Base-by-base conservation (phyloP, 2,113 vertebrate genomes). In the Camelus bactrianus region DNA sequence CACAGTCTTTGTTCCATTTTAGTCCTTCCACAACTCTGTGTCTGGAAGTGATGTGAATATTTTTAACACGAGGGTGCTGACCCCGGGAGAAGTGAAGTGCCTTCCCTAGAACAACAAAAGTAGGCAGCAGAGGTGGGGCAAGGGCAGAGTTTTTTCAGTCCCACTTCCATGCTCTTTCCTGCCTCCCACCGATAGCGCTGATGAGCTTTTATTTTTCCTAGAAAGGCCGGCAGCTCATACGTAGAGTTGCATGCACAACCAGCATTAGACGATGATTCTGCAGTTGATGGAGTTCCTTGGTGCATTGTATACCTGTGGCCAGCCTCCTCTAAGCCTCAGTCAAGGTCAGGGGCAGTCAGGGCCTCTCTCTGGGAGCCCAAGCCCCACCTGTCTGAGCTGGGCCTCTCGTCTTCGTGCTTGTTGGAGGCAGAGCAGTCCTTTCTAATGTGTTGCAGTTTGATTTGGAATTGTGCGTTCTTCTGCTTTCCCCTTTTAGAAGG, bases 401-500 rank as follows among this genome's bases (percentile, higher is more conserved):
- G 84, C 50, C 54, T 69, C 90, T 56, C 6, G 52, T 35, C 65
- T 15, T 67, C 32, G 19, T 35, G 52, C 88, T 58, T 8, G 0
- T 6, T 9, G 91, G 70, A 54, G 95, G 83, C 6, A 4, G 86
- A 94, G 73, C 92, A 67, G 89, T 79, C 70, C 75, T 64, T 69
- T 67, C 89, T 70, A 54, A 48, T 7, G 32, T 19, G 19, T 76
- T 38, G 58, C 93, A 32, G 46, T 94, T 94, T 13, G 9, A 22
- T 92, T 94, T 82, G 89, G 96, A 97, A 97, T 93, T 72, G 86
- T 80, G 79, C 19, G 83, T 97, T 97, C 97, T 91, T 93, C 69
- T 93, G 89, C 96, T 95, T 97, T 97, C 97, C 97, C n/a, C 93
- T 97, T 98, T 97, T 98, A 97, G 97, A 95, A 97, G 92, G 92